Conservation (phyloP, 2,797 vertebrate species). For the Pogonophryne albipinna region DNA sequence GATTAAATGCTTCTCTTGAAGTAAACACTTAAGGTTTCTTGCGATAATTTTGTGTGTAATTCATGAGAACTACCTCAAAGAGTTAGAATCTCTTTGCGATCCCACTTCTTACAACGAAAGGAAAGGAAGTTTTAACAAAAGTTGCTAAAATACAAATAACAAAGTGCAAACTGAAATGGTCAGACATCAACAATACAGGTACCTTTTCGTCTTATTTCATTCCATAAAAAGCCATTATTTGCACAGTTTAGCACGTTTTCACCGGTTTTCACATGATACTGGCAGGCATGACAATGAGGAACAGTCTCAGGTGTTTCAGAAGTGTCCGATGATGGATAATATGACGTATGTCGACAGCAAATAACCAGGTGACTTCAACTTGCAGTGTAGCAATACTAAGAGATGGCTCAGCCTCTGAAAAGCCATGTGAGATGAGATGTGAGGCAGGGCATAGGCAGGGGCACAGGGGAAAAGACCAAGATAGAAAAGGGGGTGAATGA, state of each 20-base stretch:
- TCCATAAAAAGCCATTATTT: background rate
- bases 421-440: constrained; percentile 11
- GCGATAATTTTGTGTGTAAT: no score
- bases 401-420: constrained; percentile 28
- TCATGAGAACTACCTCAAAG: no score
- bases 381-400: background rate
- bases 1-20: no score
- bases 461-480: constrained; percentile 38
- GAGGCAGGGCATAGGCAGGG: constrained; percentile 42
- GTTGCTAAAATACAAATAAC: no score
- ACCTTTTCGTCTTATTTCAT: background rate
- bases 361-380: background rate
- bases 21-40: no score
- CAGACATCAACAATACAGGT: background rate
- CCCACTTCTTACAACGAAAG: no score
- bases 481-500: constrained; percentile 26
- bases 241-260: no score
- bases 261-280: background rate
- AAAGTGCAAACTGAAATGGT: no score
- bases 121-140: no score
- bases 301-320: background rate
- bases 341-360: background rate
- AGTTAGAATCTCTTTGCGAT: no score
- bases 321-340: background rate
- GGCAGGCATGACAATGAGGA: background rate